Base-by-base conservation (phyloP, 2,888 invertebrate species). In the Microplitis deprimator region DNA sequence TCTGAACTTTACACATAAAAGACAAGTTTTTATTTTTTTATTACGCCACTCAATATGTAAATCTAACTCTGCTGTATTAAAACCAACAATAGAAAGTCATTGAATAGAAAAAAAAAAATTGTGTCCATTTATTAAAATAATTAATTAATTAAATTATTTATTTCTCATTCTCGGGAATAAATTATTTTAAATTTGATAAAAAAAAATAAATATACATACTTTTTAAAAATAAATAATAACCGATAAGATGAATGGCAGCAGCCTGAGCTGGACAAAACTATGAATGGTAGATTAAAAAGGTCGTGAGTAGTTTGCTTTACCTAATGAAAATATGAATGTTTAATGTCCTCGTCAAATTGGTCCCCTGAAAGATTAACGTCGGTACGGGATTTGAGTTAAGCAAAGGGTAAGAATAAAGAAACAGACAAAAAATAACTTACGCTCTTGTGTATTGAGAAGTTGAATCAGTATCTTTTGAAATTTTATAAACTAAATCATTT, bases 241-340 rank as follows among this genome's bases (percentile, higher is more conserved):
- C 50, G 13, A 50, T 50, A 50, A 29, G 29, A 13, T 50, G 40
- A n/a, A 68, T 68, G 40, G 13, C 5, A 6, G 16, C 6, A 1
- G 7, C 8, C 7, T 6, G 38, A 68, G 40, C n/a, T 38, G 68
- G 68, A 39, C 38, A 39, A 39, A 39, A 68, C 38, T 39, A 67
- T 68, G 16, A 16, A 39, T 40, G 16, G 68, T 40, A 39, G 40
- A 16, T 39, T 67, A 40, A 68, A 77, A 77, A 77, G 68, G 17
- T 77, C 41, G 41, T 16, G 41, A 73, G 77, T 77, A 77, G 82
- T 82, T 84, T 82, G 84, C 82, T 79, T 68, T 76, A 76, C 79
- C 78, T 86, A 84, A 87, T 85, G 86, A 86, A 86, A 86, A 84
- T 82, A 79, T 85, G 83, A 85, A 86, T 86, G 82, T 85, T 87